These are phyloP conservation scores for Hymenopus coronatus DNA, from an alignment of 2,888 invertebrate species.

Conservation along the genomic window DNA sequence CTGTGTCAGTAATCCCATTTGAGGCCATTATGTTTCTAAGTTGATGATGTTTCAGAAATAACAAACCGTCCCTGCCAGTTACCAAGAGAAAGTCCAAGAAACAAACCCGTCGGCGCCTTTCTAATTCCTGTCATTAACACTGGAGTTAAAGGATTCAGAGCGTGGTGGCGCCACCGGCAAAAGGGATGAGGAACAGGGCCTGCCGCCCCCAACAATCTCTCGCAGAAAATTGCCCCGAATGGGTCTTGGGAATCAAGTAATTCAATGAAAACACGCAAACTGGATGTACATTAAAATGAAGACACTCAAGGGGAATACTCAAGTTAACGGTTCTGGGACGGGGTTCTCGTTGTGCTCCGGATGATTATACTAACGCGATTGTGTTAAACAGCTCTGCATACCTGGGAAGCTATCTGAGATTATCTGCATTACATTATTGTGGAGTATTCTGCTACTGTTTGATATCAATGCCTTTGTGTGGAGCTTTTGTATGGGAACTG, in stretches of 20 bases:
- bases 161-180: neutral
- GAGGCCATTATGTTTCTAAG: neutral
- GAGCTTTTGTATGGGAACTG: too few species aligned
- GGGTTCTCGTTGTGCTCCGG: neutral
- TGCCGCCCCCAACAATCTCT: neutral
- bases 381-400: neutral
- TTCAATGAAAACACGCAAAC: slow-evolving; percentile 13
- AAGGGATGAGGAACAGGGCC: neutral
- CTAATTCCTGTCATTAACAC: slow-evolving; percentile 11
- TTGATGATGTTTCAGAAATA: neutral
- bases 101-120: neutral
- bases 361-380: neutral
- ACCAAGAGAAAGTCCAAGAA: neutral
- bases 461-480: too few species aligned
- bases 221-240: neutral
- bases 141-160: neutral
- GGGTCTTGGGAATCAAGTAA: slow-evolving; percentile 6
- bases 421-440: neutral
- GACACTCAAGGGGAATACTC: neutral
- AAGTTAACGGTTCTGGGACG: neutral
- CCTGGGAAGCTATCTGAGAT: neutral
- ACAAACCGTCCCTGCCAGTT: neutral
- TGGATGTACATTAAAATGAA: neutral
- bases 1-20: too few species aligned
- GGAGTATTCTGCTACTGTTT: too few species aligned